These are phyloP conservation scores for Lingula anatina DNA, from an alignment of 2,888 invertebrate genomes.

Conservation along the genomic window DNA sequence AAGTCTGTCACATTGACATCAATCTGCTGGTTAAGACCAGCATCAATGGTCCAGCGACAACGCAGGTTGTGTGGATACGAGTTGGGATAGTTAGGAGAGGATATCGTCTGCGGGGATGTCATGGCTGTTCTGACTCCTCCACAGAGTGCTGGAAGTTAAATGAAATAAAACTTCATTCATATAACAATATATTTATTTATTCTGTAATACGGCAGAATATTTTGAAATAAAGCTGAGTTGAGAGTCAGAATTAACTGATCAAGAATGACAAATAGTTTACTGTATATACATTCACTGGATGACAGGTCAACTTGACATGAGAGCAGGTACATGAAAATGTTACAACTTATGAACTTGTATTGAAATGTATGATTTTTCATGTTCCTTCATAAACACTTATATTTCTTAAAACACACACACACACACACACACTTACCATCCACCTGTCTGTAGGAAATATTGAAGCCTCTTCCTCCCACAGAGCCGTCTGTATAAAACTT, in stretches of 20 bases:
- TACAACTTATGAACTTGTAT: no score
- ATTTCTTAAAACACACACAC: no score
- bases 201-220: no score
- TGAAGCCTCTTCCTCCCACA: conserved; percentile 60
- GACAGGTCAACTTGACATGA: no score
- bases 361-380: no score
- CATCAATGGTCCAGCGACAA: conserved; percentile 41
- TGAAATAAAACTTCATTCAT: no score
- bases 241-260: no score
- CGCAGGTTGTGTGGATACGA: conserved; percentile 23
- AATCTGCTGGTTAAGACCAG: conserved; percentile 26
- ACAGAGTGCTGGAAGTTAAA: conserved; percentile 61
- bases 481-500: conserved; percentile 64
- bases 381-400: no score
- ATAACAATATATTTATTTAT: no score
- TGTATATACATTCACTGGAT: conserved; percentile 69
- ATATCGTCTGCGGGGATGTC: conserved; percentile 20
- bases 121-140: conserved; percentile 56
- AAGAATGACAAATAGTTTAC: no score
- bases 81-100: conserved; percentile 33
- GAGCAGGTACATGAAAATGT: no score
- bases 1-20: conserved; percentile 59
- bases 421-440: conserved; percentile 59
- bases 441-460: conserved; percentile 57
- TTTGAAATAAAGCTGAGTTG: no score